Percentiles rank a stretch among this genome's conserved stretches.
These are phyloP conservation scores for Arctia plantaginis DNA, from an alignment of 2,888 invertebrate species.

Conservation along the genomic window DNA sequence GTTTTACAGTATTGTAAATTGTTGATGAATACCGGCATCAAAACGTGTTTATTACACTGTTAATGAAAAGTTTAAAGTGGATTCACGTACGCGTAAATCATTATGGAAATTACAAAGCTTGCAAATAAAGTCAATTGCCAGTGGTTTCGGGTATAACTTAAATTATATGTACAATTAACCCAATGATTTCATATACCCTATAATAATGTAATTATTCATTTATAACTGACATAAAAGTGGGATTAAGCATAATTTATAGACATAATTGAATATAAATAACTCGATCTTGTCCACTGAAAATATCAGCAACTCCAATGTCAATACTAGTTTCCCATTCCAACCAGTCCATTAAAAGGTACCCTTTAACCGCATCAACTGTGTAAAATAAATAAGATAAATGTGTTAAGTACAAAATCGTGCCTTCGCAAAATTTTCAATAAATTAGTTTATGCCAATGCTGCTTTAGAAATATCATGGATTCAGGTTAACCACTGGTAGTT, in stretches of 20 bases:
- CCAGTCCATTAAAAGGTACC: conserved; percentile 44
- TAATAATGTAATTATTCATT: background rate
- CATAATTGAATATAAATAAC: background rate
- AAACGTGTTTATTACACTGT: conserved; percentile 20
- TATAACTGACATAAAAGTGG: background rate
- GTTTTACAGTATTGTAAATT: conserved; percentile 23
- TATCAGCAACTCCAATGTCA: conserved; percentile 1
- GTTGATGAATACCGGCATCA: conserved; percentile 21
- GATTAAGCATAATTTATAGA: background rate
- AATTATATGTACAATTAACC: background rate
- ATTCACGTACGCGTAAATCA: conserved; percentile 20
- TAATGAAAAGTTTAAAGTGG: conserved; percentile 18
- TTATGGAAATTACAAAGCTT: conserved; percentile 10
- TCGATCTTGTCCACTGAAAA: background rate
- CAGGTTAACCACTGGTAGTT: background rate
- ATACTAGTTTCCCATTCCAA: conserved; percentile 39
- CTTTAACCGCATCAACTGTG: conserved; percentile 34
- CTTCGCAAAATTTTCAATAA: conserved; percentile 19
- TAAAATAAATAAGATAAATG: conserved; percentile 22
- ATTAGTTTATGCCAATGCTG: background rate
- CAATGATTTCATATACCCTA: background rate
- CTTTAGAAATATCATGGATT: background rate
- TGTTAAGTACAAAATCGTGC: conserved; percentile 38
- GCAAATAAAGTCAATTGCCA: conserved; percentile 9
- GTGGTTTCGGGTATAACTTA: conserved; percentile 6